Conservation (phyloP, 1,140 invertebrate genomes). For the Lordiphosa stackelbergi region DNA sequence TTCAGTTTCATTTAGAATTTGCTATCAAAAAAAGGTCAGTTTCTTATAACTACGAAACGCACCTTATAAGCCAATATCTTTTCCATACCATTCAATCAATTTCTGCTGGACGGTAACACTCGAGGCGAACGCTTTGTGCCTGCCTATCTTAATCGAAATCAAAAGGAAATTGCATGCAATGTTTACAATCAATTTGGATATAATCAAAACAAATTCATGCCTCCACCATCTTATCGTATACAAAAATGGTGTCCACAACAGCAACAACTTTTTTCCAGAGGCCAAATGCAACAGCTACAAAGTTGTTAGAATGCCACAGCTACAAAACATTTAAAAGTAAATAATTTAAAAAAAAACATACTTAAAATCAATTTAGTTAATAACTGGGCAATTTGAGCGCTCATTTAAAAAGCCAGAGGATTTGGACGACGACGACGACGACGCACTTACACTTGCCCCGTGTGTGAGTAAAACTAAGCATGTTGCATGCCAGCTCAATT, state of each 20-base stretch:
- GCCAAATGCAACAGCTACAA: conserved; percentile 22
- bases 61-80: too few relatives aligned
- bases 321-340: conserved; percentile 73
- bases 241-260: not conserved
- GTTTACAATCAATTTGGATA: conserved; percentile 63
- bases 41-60: too few relatives aligned
- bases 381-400: conserved; percentile 69
- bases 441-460: conserved; percentile 9
- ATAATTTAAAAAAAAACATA: conserved; percentile 66
- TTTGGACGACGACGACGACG: too few relatives aligned
- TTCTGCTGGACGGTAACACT: conserved; percentile 3
- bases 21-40: too few relatives aligned
- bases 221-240: too few relatives aligned
- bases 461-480: conserved; percentile 55
- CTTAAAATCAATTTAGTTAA: conserved; percentile 77
- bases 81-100: not conserved
- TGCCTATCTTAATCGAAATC: conserved; percentile 51
- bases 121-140: conserved; percentile 6
- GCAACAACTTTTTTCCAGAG: conserved; percentile 1
- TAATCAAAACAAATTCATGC: conserved; percentile 2
- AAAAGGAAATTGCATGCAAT: conserved; percentile 58
- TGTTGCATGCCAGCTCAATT: conserved; percentile 72
- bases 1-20: too few relatives aligned
- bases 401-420: too few relatives aligned
- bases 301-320: conserved; percentile 29